Evolutionary conservation across 2,113 vertebrate species (phyloP).

Genomic region (Zingel zingel): DNA sequence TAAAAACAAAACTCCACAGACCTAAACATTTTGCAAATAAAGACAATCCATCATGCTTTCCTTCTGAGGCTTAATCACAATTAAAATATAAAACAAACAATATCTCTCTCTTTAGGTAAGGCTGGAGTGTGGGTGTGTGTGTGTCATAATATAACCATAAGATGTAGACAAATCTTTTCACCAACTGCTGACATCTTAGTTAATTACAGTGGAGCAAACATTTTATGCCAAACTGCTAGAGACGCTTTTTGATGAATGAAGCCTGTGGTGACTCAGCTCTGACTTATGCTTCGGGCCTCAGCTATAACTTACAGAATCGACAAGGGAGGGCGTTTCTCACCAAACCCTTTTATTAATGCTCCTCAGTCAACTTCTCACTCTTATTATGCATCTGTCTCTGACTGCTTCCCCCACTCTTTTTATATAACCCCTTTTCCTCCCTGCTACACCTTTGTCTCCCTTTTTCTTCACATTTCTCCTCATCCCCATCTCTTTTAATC

Average conservation of each 20-base stretch:
- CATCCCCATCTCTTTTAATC: not conserved
- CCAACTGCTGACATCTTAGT: constrained; percentile 34
- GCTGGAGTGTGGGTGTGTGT: not conserved
- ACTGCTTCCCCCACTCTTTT: not conserved
- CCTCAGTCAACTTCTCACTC: constrained; percentile 17
- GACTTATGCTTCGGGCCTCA: constrained; percentile 29
- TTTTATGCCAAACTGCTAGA: constrained; percentile 30
- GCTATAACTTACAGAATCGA: constrained; percentile 15
- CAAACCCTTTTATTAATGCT: constrained; percentile 21
- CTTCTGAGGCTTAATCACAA: not conserved
- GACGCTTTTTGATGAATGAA: constrained; percentile 59
- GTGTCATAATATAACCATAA: constrained; percentile 1
- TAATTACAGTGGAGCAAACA: constrained; percentile 46
- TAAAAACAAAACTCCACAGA: not conserved
- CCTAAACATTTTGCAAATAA: not conserved
- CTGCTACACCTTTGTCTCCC: not conserved
- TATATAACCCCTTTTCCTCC: not conserved
- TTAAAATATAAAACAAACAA: not conserved
- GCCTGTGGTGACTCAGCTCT: constrained; percentile 24
- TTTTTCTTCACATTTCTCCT: not conserved
- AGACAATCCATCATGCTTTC: not conserved
- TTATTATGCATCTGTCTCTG: constrained; percentile 9
- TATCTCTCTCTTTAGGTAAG: not conserved
- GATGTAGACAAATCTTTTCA: constrained; percentile 36
- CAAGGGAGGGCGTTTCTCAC: constrained; percentile 5